Evolutionary conservation across 2,113 vertebrate species (phyloP), one percentile per base, ranked within the genome.

Genomic region (Cranoglanis bouderius): DNA sequence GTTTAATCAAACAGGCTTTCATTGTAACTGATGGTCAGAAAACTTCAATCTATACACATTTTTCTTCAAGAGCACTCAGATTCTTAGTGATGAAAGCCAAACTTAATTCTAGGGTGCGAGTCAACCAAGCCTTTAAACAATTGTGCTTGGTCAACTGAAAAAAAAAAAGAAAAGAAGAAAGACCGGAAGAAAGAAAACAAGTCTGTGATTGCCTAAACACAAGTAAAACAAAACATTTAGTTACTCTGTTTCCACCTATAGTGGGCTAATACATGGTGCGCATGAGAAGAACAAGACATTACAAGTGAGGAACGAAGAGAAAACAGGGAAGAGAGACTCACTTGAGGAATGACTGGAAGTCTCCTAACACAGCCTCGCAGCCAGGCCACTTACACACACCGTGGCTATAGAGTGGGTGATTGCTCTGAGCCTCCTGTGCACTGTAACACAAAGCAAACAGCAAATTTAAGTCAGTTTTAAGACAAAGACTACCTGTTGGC

Each of bases 351-450:
- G 98, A 97, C 93, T 97, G 97, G 93, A 99, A 94, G 94, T 99
- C 98, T 93, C 98, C 98, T 87, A 98, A 99, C 91, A 99, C 97
- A 13, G 97, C 97, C 95, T 99, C 98, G 82, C 98, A 99, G 93
- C 98, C 98, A 0, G 98, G 97, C 98, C 98, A 99, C 94, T 98
- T 99, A 93, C 98, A 99, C 94, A 98, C 98, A 72, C 98, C 98
- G 0, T 99, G 98, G 92, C 98, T 98, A 0, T 98, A 99, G 78
- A 99, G 96, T 8, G 97, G 96, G 90, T 99, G 98, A 89, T 95
- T 96, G 83, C 95, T 94, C 29, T 93, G 94, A 91, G 97, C 96
- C 94, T 99, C 98, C 0, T 96, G 95, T 51, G 97, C 96, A 90
- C 96, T 97, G 92, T 97, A 98, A 92, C 32, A 92, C 46, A 85